Evolutionary conservation across 2,888 invertebrate genomes (phyloP).

Genomic region (Agriopis leucophaearia): DNA sequence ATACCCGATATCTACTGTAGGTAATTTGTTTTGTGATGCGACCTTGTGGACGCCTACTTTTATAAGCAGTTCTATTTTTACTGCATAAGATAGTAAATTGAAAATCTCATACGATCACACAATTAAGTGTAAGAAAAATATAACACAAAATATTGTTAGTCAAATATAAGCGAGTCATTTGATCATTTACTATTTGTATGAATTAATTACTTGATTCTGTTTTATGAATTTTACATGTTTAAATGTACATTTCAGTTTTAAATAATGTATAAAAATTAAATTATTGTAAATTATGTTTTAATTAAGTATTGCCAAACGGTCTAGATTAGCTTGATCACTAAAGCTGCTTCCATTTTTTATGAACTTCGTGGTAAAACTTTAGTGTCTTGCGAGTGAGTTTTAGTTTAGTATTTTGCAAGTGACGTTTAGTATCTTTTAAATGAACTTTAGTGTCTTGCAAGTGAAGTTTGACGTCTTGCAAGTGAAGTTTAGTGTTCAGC

Average conservation of each 20-base stretch:
- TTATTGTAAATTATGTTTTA: not conserved
- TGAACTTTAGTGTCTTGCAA: too few relatives aligned
- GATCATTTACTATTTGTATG: not conserved
- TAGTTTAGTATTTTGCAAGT: too few relatives aligned
- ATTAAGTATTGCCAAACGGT: not conserved
- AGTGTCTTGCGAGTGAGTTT: too few relatives aligned
- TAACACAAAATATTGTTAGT: not conserved
- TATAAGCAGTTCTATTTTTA: too few relatives aligned
- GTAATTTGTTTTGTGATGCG: too few relatives aligned
- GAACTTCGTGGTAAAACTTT: too few relatives aligned
- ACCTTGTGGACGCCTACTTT: too few relatives aligned
- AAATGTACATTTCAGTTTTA: not conserved
- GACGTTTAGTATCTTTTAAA: too few relatives aligned
- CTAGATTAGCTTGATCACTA: not conserved
- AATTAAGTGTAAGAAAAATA: not conserved
- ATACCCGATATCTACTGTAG: too few relatives aligned
- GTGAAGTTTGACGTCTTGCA: too few relatives aligned
- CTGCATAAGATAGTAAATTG: not conserved
- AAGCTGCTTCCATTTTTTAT: not conserved
- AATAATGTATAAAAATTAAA: not conserved
- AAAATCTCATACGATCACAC: slow-evolving; percentile 1
- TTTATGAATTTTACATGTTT: not conserved
- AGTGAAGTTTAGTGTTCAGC: too few relatives aligned
- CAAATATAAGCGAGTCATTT: not conserved
- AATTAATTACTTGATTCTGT: not conserved